phyloP scores from a whole-genome alignment of 2,113 vertebrate genomes.

The Symphodus melops region DNA sequence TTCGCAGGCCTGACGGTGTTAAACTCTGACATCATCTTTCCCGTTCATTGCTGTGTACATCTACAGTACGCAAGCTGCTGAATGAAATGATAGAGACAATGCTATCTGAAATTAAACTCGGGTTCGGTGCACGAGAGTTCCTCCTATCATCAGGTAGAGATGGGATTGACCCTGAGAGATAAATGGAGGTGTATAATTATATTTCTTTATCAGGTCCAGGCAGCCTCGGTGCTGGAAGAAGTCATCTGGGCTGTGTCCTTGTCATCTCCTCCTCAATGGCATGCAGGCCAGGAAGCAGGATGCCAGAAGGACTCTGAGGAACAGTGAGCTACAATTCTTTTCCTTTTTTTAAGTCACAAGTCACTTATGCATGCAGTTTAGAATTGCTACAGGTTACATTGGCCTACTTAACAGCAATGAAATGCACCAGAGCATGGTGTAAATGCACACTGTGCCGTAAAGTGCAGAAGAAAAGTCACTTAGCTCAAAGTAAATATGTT shows the following conservation, averaged over 20 bases:
- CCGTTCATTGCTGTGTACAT: slow-evolving; percentile 41
- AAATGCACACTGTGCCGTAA: too few species aligned
- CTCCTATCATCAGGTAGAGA: slow-evolving; percentile 61
- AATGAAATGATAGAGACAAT: slow-evolving; percentile 71
- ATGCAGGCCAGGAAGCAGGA: slow-evolving; percentile 29
- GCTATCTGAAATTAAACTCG: slow-evolving; percentile 80
- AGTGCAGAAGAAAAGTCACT: too few species aligned
- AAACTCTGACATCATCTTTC: slow-evolving; percentile 52
- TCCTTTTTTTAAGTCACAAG: slow-evolving; percentile 17
- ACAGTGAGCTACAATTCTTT: neutral
- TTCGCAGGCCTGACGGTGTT: slow-evolving; percentile 15
- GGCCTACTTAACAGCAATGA: too few species aligned
- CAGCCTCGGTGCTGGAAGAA: slow-evolving; percentile 57
- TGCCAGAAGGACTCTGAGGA: slow-evolving; percentile 30
- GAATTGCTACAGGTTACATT: slow-evolving; percentile 37
- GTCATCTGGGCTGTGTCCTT: slow-evolving; percentile 71
- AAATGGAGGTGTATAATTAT: slow-evolving; percentile 75
- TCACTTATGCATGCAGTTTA: slow-evolving; percentile 56
- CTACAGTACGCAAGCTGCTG: slow-evolving; percentile 44
- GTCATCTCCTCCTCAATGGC: slow-evolving; percentile 69
- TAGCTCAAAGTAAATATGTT: too few species aligned
- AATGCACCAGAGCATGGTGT: too few species aligned
- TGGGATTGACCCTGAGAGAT: slow-evolving; percentile 73
- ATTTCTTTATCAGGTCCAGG: slow-evolving; percentile 77
- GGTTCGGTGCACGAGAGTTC: slow-evolving; percentile 57